Evolutionary conservation across 2,113 vertebrate species (phyloP).

Genomic region (Cephalopholis sonnerati): DNA sequence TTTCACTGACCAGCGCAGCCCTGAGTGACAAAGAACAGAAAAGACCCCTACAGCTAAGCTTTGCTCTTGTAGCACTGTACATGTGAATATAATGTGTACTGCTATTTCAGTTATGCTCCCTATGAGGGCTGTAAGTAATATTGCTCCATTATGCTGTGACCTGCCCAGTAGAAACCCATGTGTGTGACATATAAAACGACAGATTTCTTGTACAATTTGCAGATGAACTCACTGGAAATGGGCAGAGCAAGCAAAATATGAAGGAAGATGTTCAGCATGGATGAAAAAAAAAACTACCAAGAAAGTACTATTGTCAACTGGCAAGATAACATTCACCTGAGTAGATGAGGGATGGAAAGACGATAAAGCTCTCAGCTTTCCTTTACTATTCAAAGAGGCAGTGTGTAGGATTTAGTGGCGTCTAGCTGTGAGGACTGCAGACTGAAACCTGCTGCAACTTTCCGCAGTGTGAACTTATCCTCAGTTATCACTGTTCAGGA

Average conservation of each 20-base stretch:
- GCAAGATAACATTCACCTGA: slow-evolving; percentile 58
- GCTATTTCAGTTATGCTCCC: slow-evolving; percentile 47
- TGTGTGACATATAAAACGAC: slow-evolving; percentile 12
- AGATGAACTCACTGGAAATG: slow-evolving; percentile 15
- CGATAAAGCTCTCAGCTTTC: background rate
- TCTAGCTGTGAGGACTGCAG: no score
- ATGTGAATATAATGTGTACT: slow-evolving; percentile 33
- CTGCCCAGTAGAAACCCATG: background rate
- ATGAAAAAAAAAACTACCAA: slow-evolving; percentile 8
- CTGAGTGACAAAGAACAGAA: slow-evolving; percentile 65
- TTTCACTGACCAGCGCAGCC: slow-evolving; percentile 45
- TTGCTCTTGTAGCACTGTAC: slow-evolving; percentile 35
- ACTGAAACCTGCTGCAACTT: no score
- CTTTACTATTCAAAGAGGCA: background rate
- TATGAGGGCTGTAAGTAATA: slow-evolving; percentile 49
- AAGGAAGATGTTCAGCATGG: slow-evolving; percentile 30
- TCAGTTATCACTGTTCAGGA: no score
- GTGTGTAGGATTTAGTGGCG: no score
- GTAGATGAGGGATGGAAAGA: slow-evolving; percentile 18
- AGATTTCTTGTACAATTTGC: slow-evolving; percentile 14
- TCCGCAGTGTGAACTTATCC: no score
- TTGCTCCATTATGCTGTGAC: slow-evolving; percentile 22
- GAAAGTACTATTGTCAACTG: slow-evolving; percentile 17
- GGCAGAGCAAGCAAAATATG: slow-evolving; percentile 22
- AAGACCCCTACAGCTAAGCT: slow-evolving; percentile 11